Conservation (phyloP, 2,113 vertebrate species). For the Campylomormyrus tamandua region DNA sequence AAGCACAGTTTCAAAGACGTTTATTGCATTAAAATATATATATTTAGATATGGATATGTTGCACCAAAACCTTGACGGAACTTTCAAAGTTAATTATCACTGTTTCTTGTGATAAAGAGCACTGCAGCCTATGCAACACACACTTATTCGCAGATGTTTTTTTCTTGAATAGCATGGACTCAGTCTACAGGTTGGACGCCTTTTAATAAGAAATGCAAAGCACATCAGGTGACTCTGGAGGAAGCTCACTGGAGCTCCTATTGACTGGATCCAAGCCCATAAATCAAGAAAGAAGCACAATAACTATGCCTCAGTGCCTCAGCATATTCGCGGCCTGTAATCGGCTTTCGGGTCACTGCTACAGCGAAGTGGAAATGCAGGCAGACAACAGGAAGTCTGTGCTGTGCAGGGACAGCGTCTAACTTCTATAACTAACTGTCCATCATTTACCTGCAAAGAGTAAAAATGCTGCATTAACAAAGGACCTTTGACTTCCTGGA, state of each 20-base stretch:
- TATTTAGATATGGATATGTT: neutral
- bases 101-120: neutral
- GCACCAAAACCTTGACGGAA: neutral
- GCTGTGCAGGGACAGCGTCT: neutral
- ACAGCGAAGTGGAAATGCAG: conserved; percentile 26
- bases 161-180: neutral
- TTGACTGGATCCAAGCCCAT: conserved; percentile 56
- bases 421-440: neutral
- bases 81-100: neutral
- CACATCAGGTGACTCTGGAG: conserved; percentile 37
- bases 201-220: conserved; percentile 6
- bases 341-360: conserved; percentile 43
- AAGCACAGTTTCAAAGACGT: neutral
- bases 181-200: neutral
- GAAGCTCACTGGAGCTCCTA: conserved; percentile 52
- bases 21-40: neutral
- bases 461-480: neutral
- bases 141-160: neutral
- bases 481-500: neutral
- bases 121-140: neutral
- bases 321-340: conserved; percentile 39
- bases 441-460: neutral
- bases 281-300: conserved; percentile 48
- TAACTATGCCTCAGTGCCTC: conserved; percentile 38
- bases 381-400: neutral